Evolutionary conservation across 2,888 invertebrate genomes (phyloP).

Genomic region (Pyrocoelia pectoralis): DNA sequence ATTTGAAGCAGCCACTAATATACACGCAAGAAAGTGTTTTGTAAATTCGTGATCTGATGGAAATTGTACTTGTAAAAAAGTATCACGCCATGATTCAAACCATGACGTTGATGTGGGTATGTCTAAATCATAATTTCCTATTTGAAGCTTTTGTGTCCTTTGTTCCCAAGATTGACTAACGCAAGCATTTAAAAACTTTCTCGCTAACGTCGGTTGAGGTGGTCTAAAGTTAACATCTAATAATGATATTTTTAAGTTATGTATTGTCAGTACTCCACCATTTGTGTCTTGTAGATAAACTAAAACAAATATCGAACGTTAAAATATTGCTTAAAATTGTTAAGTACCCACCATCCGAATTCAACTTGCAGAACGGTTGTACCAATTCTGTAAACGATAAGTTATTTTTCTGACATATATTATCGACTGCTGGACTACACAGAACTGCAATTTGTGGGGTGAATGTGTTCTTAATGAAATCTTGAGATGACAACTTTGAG

Average conservation of each 20-base stretch:
- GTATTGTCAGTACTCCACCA: conserved; percentile 74
- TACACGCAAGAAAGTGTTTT: conserved; percentile 85
- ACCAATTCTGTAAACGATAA: conserved; percentile 88
- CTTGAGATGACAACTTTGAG: conserved; percentile 75
- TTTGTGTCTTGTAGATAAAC: conserved; percentile 87
- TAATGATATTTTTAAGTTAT: conserved; percentile 80
- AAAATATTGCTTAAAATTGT: too few relatives aligned
- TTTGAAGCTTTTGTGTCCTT: conserved; percentile 44
- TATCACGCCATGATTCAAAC: conserved; percentile 96
- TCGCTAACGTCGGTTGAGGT: conserved; percentile 81
- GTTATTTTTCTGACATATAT: conserved; percentile 88
- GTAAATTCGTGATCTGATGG: conserved; percentile 97
- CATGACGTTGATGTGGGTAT: conserved; percentile 85
- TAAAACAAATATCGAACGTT: too few relatives aligned
- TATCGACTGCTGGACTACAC: conserved; percentile 83
- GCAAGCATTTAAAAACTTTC: conserved; percentile 77
- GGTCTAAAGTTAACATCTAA: conserved; percentile 84
- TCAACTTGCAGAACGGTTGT: conserved; percentile 85
- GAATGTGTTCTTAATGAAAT: conserved; percentile 90
- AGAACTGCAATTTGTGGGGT: conserved; percentile 89
- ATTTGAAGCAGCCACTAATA: conserved; percentile 76
- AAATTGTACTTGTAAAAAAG: conserved; percentile 86
- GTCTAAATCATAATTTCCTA: conserved; percentile 67
- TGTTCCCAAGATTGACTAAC: conserved; percentile 54
- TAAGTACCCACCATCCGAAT: conserved; percentile 69